Conservation (phyloP, 2,888 invertebrate species). For the Protonemura montana region DNA sequence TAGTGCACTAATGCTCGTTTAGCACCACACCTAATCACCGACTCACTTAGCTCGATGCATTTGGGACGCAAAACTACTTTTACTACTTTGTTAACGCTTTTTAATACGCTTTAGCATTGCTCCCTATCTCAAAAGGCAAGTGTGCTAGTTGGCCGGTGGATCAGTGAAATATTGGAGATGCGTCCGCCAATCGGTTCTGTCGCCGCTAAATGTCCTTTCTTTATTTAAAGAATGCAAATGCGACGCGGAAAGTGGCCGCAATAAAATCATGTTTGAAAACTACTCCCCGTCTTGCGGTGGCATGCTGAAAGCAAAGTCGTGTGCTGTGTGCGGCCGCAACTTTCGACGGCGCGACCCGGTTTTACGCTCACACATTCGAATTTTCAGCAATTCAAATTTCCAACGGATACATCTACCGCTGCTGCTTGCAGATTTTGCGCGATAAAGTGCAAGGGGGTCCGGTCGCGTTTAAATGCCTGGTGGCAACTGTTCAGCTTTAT, state of each 20-base stretch:
- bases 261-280: neutral
- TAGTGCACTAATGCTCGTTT: too few relatives aligned
- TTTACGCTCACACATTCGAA: neutral
- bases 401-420: too few relatives aligned
- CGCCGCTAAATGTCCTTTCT: neutral
- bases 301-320: neutral
- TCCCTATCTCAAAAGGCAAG: neutral
- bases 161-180: neutral
- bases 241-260: neutral
- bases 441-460: neutral
- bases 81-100: neutral
- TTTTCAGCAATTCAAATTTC: conserved; percentile 7
- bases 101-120: neutral
- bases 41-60: too few relatives aligned
- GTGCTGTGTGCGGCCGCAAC: neutral
- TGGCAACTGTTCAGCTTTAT: neutral
- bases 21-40: too few relatives aligned
- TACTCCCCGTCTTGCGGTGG: neutral
- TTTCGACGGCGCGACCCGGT: neutral
- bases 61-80: neutral
- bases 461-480: neutral
- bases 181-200: neutral
- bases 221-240: neutral
- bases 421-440: neutral
- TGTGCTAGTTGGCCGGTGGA: neutral